Base-by-base conservation (phyloP, 2,888 invertebrate genomes). In the Lamellibrachia columna region DNA sequence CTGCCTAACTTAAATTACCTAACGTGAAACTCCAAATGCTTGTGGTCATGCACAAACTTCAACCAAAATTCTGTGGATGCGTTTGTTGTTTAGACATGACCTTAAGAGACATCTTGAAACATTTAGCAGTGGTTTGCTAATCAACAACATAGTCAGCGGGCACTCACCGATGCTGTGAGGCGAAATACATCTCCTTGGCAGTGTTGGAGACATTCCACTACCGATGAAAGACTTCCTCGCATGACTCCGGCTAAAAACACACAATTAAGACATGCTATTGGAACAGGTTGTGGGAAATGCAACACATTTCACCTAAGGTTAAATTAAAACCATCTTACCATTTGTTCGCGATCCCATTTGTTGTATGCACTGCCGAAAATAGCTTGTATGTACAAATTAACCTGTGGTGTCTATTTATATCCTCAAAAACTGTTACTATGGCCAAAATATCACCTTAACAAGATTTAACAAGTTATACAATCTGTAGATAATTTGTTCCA, bases 201-300 rank as follows among this genome's bases (percentile, higher is more conserved):
- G 97, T 92, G 98, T 97, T 53, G 98, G 98, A 92, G 98, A 98
- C 92, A 98, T 98, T 94, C 92, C 93, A 92, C 98, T 98, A 28
- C 98, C 97, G 92, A 98, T 97, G 95, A 98, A 97, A 96, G 98
- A 98, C 95, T 98, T 97, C 93, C 98, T 97, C 96, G 92, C 92
- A 92, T 93, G 93, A 92, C 93, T 93, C 22, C 93, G 93, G 52
- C 93, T 94, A 92, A n/a, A 93, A 93, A 53, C 53, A 75, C 15
- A 75, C 15, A 75, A 40, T 40, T 40, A 40, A 75, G n/a, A 22
- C 75, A 75, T 22, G 22, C 75, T 6, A 4, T 75, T 22, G 22
- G 75, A 75, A n/a, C 75, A 75, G 22, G 75, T 75, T 75, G 75
- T 75, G 75, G 22, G 75, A 75, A 75, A 75, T 22, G 22, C 75